These are phyloP conservation scores for Leptodactylus fallax DNA, from an alignment of 2,797 vertebrate genomes.

Conservation along the genomic window DNA sequence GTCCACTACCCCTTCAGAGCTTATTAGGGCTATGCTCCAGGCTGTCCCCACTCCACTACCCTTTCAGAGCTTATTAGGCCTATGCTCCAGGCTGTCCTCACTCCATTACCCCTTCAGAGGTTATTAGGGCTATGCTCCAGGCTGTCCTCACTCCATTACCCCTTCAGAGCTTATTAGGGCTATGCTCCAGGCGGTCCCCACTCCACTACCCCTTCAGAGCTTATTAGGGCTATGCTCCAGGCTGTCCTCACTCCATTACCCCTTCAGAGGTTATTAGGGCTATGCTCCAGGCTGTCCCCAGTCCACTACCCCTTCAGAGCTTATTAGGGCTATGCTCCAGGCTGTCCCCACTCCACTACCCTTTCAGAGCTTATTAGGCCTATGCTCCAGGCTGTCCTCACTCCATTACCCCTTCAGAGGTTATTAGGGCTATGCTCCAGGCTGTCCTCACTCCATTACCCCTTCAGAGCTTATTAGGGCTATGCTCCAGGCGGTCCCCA, in stretches of 20 bases:
- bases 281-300: slow-evolving; percentile 87
- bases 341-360: slow-evolving; percentile 75
- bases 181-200: slow-evolving; percentile 87
- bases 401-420: too few relatives aligned
- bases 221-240: slow-evolving; percentile 81
- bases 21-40: slow-evolving; percentile 81
- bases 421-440: slow-evolving; percentile 81
- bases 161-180: not conserved
- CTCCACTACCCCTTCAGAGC: too few relatives aligned
- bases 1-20: too few relatives aligned
- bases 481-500: slow-evolving; percentile 87
- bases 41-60: slow-evolving; percentile 75
- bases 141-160: slow-evolving; percentile 75
- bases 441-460: slow-evolving; percentile 75
- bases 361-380: not conserved
- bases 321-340: slow-evolving; percentile 81
- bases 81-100: slow-evolving; percentile 87
- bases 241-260: slow-evolving; percentile 75
- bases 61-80: not conserved
- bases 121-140: slow-evolving; percentile 81
- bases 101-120: too few relatives aligned
- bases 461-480: not conserved
- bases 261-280: not conserved
- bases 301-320: too few relatives aligned
- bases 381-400: slow-evolving; percentile 87